These are phyloP conservation scores for Oscheius sp. DNA, from an alignment of 2,888 invertebrate species.

Conservation along the genomic window DNA sequence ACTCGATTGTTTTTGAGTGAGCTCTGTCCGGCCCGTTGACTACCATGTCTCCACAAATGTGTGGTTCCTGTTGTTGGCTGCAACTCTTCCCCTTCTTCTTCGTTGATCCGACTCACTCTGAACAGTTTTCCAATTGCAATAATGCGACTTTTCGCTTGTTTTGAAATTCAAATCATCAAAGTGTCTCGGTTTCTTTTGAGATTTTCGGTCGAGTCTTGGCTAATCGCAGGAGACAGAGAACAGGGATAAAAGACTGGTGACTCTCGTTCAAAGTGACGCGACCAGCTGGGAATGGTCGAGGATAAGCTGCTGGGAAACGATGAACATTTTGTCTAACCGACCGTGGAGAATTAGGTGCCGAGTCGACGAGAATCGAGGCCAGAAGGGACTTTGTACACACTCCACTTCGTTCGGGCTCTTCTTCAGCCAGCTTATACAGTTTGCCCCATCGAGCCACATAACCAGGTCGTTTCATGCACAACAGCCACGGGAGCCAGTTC, in stretches of 20 bases:
- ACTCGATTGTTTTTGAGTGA: conserved; percentile 16
- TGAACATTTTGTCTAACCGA: neutral
- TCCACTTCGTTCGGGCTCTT: conserved; percentile 25
- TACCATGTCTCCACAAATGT: conserved; percentile 32
- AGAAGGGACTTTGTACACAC: conserved; percentile 23
- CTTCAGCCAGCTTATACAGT: conserved; percentile 38
- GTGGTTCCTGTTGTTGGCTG: neutral
- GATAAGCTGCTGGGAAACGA: too few relatives aligned
- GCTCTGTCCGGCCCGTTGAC: neutral
- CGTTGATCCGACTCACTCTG: conserved; percentile 26
- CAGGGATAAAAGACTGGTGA: too few relatives aligned
- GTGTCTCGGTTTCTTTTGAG: too few relatives aligned
- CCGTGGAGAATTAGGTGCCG: conserved; percentile 22
- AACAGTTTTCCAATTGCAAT: neutral
- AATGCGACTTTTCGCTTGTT: too few relatives aligned
- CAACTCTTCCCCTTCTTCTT: conserved; percentile 17
- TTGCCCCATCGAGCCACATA: conserved; percentile 44
- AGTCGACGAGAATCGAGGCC: conserved; percentile 28
- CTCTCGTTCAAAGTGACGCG: too few relatives aligned
- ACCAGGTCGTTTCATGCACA: conserved; percentile 60
- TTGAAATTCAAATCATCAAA: too few relatives aligned
- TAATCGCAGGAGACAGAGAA: too few relatives aligned
- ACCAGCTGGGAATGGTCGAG: too few relatives aligned
- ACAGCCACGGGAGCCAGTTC: conserved; percentile 61
- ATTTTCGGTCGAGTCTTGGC: too few relatives aligned